These are phyloP conservation scores for Aleiodes testaceus DNA, from an alignment of 2,888 invertebrate genomes.

Conservation along the genomic window DNA sequence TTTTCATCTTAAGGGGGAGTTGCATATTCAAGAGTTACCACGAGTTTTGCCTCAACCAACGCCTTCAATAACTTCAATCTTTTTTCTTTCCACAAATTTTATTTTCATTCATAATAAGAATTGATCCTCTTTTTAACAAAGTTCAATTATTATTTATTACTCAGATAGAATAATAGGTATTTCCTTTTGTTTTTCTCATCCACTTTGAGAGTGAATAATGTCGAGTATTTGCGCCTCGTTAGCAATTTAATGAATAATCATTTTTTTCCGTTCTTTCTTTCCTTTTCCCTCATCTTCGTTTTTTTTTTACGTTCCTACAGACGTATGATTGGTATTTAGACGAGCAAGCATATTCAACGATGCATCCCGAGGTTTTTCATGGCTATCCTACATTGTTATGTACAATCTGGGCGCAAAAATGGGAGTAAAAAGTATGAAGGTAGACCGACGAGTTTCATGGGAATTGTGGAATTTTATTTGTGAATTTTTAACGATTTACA, in stretches of 20 bases:
- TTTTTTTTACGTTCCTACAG: no score
- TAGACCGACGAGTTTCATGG: no score
- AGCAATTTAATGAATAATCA: conserved; percentile 2
- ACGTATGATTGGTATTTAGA: conserved; percentile 11
- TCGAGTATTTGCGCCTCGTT: conserved; percentile 12
- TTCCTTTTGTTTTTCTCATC: no score
- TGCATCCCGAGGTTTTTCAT: background rate
- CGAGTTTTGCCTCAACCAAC: conserved; percentile 24
- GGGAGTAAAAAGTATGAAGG: no score
- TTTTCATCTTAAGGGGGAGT: conserved; percentile 35
- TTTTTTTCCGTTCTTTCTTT: background rate
- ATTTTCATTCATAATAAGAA: no score
- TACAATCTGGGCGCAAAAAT: background rate
- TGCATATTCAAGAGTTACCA: conserved; percentile 34
- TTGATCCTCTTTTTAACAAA: no score
- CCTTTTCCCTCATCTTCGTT: no score
- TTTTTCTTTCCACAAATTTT: background rate
- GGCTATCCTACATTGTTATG: background rate
- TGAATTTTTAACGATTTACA: no score
- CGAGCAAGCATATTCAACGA: conserved; percentile 7
- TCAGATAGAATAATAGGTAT: no score
- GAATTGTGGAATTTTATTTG: no score
- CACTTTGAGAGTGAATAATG: background rate
- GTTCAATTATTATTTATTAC: no score
- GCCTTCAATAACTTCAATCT: conserved; percentile 10